phyloP scores from a whole-genome alignment of 2,888 invertebrate genomes.

The Tridacna crocea region DNA sequence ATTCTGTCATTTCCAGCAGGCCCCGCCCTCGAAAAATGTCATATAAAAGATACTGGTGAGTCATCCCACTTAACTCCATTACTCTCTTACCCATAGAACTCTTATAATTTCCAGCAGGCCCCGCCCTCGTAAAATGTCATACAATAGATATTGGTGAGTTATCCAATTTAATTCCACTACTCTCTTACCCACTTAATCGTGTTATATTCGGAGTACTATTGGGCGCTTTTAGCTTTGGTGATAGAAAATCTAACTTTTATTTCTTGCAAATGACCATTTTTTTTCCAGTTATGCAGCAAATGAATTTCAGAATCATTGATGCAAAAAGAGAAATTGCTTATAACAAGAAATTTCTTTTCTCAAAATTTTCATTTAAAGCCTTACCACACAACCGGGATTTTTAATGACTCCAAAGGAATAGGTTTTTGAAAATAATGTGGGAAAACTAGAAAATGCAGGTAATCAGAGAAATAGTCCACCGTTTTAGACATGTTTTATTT shows the following conservation, averaged over 20 bases:
- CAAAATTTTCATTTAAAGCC: no score
- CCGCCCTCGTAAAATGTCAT: background rate
- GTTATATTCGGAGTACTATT: background rate
- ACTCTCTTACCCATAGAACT: constrained; percentile 4
- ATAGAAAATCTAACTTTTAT: background rate
- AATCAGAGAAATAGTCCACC: no score
- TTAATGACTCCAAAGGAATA: no score
- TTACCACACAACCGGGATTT: no score
- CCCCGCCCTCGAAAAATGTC: constrained; percentile 3
- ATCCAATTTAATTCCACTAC: background rate
- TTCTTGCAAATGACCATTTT: no score
- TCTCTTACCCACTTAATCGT: background rate
- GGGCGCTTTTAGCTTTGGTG: constrained; percentile 6
- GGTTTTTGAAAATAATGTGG: no score
- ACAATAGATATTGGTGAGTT: constrained; percentile 22
- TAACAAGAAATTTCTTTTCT: background rate
- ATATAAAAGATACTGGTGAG: constrained; percentile 14
- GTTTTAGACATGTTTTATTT: no score
- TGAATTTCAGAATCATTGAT: no score
- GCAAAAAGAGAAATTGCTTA: background rate
- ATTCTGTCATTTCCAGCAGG: background rate
- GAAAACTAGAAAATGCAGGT: no score
- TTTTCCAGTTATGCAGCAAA: no score
- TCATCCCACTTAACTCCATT: background rate
- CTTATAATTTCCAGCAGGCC: constrained; percentile 2